Percentiles rank a stretch among this genome's conserved stretches.
Conservation (phyloP, 2,888 invertebrate species). For the Sinodicranocentrus sp. region DNA sequence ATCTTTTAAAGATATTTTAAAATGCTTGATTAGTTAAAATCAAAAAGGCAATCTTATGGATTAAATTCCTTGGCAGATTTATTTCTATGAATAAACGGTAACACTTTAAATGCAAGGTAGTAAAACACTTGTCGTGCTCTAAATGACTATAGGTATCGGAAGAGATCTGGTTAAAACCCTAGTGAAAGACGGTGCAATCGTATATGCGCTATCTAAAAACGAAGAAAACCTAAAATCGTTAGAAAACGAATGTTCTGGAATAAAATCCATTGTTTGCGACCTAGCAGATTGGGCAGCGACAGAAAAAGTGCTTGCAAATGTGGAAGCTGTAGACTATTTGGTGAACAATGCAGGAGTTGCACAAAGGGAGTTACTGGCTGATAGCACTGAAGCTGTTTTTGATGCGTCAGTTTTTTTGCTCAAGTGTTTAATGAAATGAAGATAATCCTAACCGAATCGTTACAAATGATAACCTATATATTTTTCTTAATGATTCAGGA, state of each 20-base stretch:
- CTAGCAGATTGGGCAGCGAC: conserved; percentile 88
- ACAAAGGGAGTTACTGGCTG: conserved; percentile 84
- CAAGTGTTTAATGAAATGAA: too few relatives aligned
- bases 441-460: too few relatives aligned
- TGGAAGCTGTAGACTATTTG: conserved; percentile 87
- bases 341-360: conserved; percentile 94
- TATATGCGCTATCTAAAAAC: conserved; percentile 88
- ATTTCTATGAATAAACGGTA: too few relatives aligned
- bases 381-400: conserved; percentile 84
- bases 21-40: not conserved
- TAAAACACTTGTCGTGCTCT: too few relatives aligned
- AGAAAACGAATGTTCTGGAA: conserved; percentile 81
- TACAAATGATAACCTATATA: not conserved
- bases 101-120: too few relatives aligned
- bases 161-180: conserved; percentile 79
- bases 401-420: conserved; percentile 84
- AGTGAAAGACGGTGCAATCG: conserved; percentile 81
- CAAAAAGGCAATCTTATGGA: not conserved
- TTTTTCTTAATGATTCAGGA: conserved; percentile 75
- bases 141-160: conserved; percentile 84
- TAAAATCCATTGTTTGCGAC: conserved; percentile 85
- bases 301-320: conserved; percentile 81
- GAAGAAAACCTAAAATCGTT: conserved; percentile 84
- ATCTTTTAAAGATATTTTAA: not conserved
- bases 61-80: not conserved